phyloP scores from a whole-genome alignment of 1,140 invertebrate genomes.

The Apis laboriosa region DNA sequence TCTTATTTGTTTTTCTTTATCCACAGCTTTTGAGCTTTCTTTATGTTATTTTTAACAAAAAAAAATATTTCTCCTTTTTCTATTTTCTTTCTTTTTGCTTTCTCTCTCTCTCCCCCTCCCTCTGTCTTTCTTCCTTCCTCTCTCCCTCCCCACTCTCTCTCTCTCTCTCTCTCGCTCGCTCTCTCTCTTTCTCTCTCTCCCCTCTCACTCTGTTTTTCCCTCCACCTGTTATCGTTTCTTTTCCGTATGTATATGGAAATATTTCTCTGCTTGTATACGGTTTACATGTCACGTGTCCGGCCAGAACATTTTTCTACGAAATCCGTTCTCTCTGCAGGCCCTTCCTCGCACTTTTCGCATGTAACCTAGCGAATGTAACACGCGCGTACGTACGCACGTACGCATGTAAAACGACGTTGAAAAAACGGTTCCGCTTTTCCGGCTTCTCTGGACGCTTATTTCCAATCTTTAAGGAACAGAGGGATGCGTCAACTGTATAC shows the following conservation, averaged over 20 bases:
- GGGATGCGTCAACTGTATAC: conserved; percentile 80
- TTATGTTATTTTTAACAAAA: background rate
- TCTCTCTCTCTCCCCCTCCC: conserved; percentile 13
- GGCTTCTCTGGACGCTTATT: conserved; percentile 21
- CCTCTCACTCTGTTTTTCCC: conserved; percentile 6
- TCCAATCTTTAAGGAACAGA: conserved; percentile 55
- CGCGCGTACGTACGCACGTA: conserved; percentile 32
- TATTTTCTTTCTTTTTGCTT: background rate
- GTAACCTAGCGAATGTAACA: background rate
- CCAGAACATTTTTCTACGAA: conserved; percentile 23
- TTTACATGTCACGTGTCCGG: conserved; percentile 12
- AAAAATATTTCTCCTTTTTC: background rate
- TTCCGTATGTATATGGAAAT: background rate
- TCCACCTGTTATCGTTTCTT: background rate
- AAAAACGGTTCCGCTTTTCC: conserved; percentile 21
- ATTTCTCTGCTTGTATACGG: background rate
- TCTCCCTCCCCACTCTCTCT: background rate
- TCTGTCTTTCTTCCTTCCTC: background rate
- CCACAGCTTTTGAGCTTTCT: background rate
- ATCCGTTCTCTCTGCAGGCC: conserved; percentile 18
- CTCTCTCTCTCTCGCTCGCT: background rate
- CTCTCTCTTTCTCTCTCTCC: background rate
- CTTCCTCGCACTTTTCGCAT: background rate
- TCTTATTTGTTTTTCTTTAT: background rate
- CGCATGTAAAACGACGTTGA: conserved; percentile 7